Evolutionary conservation across 2,113 vertebrate genomes (phyloP).

Genomic region (Antennarius striatus): DNA sequence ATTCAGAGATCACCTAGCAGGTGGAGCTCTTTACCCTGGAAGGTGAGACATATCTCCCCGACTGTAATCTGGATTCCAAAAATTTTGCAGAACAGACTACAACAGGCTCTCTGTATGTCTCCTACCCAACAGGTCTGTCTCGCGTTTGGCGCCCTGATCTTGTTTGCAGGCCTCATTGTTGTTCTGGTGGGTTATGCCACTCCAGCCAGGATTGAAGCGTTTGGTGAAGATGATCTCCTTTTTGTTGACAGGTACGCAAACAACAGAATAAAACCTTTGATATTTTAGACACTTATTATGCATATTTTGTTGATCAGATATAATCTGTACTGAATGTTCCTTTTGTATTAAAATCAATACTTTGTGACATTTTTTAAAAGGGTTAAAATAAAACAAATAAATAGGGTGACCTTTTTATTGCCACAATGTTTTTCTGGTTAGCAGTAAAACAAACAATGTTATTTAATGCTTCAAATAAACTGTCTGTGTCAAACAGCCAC

Average conservation of each 20-base stretch:
- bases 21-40: constrained; percentile 98
- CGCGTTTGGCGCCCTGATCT: constrained; percentile 86
- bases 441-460: too few relatives aligned
- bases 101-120: background rate
- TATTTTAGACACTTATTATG: background rate
- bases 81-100: too few relatives aligned
- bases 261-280: background rate
- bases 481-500: constrained; percentile 74
- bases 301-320: background rate
- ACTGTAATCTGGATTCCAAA: background rate
- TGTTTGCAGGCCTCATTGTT: constrained; percentile 88
- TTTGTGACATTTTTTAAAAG: too few relatives aligned
- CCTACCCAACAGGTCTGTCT: constrained; percentile 89
- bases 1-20: constrained; percentile 95
- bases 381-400: too few relatives aligned
- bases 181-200: constrained; percentile 92
- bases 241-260: constrained; percentile 86
- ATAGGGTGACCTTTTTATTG: too few relatives aligned
- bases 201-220: constrained; percentile 89
- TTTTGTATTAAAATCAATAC: too few relatives aligned
- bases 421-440: background rate
- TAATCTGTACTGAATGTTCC: too few relatives aligned
- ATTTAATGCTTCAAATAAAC: background rate
- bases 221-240: constrained; percentile 92
- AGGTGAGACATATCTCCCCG: constrained; percentile 78